Conservation (phyloP, 2,113 vertebrate genomes). For the Dipodomys merriami region DNA sequence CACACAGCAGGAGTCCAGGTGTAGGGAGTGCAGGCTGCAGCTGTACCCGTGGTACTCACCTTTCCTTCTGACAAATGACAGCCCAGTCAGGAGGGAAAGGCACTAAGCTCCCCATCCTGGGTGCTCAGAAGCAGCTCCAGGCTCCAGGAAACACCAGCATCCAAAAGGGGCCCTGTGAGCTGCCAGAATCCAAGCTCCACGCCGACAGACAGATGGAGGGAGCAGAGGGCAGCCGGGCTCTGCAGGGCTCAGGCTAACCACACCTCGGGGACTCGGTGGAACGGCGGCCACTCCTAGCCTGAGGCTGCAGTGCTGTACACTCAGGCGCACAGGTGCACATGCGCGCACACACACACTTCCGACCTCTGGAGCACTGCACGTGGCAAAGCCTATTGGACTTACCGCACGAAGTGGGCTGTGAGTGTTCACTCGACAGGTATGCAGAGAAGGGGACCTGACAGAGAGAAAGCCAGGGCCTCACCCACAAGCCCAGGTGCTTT, state of each 20-base stretch:
- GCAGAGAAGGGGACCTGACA: not conserved
- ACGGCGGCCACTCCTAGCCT: fast-evolving
- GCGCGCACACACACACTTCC: too few species aligned
- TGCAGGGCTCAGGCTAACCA: not conserved
- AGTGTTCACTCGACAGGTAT: not conserved
- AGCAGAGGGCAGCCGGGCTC: fast-evolving
- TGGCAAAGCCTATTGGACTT: not conserved
- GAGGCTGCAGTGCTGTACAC: not conserved
- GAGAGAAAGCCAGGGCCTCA: not conserved
- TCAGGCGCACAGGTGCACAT: too few species aligned
- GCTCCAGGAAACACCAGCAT: fast-evolving
- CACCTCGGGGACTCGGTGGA: not conserved
- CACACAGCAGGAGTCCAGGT: too few species aligned
- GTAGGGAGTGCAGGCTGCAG: too few species aligned
- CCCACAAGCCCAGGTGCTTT: not conserved
- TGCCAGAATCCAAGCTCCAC: not conserved
- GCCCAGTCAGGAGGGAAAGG: not conserved
- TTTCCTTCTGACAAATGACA: fast-evolving
- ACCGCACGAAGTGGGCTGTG: fast-evolving
- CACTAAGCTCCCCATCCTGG: fast-evolving
- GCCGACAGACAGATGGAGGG: too few species aligned
- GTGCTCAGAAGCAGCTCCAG: not conserved
- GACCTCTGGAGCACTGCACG: not conserved
- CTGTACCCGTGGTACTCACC: not conserved
- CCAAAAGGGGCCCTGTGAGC: fast-evolving